Evolutionary conservation across 2,888 invertebrate species (phyloP).

Genomic region (Lydus trimaculatus): DNA sequence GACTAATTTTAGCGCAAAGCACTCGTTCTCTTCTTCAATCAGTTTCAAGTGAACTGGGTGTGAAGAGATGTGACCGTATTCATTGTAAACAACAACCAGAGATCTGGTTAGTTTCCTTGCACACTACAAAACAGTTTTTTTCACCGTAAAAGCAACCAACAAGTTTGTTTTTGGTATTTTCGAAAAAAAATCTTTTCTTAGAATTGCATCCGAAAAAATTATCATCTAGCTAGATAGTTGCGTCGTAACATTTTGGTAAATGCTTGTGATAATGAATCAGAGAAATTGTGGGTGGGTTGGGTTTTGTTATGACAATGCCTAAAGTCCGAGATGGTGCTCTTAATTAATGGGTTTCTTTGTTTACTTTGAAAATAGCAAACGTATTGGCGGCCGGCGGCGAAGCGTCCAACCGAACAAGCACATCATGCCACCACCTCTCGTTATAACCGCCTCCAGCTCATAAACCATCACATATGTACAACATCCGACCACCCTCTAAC

Average conservation of each 20-base stretch:
- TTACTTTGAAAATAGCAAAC: constrained; percentile 59
- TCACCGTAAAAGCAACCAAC: constrained; percentile 10
- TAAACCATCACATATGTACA: neutral
- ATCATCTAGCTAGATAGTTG: too few species aligned
- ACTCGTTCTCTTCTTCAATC: constrained; percentile 53
- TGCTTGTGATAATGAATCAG: constrained; percentile 23
- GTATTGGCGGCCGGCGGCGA: constrained; percentile 53
- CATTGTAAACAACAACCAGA: constrained; percentile 51
- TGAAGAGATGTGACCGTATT: constrained; percentile 56
- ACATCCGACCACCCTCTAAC: neutral
- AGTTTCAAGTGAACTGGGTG: constrained; percentile 54
- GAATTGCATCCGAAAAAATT: neutral
- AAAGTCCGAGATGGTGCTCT: constrained; percentile 60
- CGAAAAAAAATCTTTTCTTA: neutral
- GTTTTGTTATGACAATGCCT: constrained; percentile 56
- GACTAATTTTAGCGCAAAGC: constrained; percentile 52
- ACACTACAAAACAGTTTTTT: constrained; percentile 34
- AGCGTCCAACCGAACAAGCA: constrained; percentile 55
- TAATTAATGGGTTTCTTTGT: constrained; percentile 62
- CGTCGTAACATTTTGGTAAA: too few species aligned
- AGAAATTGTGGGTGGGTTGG: constrained; percentile 45
- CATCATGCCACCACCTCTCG: constrained; percentile 46
- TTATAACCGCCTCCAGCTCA: constrained; percentile 32
- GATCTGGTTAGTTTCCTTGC: constrained; percentile 55
- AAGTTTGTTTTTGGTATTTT: neutral